phyloP scores from a whole-genome alignment of 2,888 invertebrate species.

The Pelosia muscerda region DNA sequence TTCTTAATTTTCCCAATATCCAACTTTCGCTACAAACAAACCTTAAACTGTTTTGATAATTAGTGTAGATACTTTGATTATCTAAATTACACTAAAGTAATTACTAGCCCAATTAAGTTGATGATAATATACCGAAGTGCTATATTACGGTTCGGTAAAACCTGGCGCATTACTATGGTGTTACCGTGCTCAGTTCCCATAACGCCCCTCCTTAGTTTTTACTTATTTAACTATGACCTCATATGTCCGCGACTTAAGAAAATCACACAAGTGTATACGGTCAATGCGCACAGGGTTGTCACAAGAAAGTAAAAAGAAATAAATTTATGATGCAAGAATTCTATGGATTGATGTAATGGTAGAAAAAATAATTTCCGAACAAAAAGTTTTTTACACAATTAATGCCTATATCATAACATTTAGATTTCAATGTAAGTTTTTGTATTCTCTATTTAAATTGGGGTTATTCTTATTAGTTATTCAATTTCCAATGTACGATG shows the following conservation, averaged over 20 bases:
- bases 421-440: no score
- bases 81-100: slow-evolving; percentile 24
- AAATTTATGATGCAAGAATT: not conserved
- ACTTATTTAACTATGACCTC: slow-evolving; percentile 86
- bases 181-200: slow-evolving; percentile 87
- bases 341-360: not conserved
- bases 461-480: no score
- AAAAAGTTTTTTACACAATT: no score
- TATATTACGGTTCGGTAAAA: slow-evolving; percentile 78
- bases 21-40: not conserved
- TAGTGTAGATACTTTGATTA: not conserved
- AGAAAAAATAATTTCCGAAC: no score
- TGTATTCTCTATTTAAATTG: no score
- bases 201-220: slow-evolving; percentile 85
- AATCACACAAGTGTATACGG: slow-evolving; percentile 81
- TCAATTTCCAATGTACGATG: no score
- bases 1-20: not conserved
- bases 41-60: not conserved
- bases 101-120: slow-evolving; percentile 51
- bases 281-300: slow-evolving; percentile 72
- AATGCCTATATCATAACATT: no score
- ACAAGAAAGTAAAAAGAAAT: slow-evolving; percentile 15
- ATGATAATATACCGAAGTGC: slow-evolving; percentile 72
- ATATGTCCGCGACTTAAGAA: slow-evolving; percentile 86
- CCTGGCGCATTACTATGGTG: slow-evolving; percentile 75